Conservation (phyloP, 2,888 invertebrate species). For the Trichogramma evanescens region DNA sequence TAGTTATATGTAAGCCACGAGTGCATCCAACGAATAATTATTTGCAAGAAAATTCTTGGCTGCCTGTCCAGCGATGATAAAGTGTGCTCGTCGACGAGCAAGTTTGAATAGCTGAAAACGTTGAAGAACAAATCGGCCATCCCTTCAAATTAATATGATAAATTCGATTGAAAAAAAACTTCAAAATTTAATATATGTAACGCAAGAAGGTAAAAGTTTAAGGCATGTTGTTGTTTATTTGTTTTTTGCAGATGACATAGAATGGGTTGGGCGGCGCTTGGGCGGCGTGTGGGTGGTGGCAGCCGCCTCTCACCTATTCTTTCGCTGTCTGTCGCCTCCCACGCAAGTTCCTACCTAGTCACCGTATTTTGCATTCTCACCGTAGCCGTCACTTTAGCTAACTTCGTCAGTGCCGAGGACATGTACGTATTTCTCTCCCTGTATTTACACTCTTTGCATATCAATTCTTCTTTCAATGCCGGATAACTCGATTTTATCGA, state of each 20-base stretch:
- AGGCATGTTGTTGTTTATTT: constrained; percentile 20
- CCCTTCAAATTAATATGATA: background rate
- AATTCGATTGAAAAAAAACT: background rate
- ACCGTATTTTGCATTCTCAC: constrained; percentile 41
- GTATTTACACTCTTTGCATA: background rate
- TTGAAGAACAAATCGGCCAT: background rate
- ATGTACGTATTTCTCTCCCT: constrained; percentile 38
- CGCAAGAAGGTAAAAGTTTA: background rate
- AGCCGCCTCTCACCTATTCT: constrained; percentile 45
- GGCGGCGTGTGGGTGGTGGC: constrained; percentile 55
- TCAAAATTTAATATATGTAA: background rate
- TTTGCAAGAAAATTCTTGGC: too few species aligned
- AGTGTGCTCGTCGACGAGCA: too few species aligned
- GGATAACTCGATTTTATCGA: too few species aligned
- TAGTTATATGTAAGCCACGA: too few species aligned
- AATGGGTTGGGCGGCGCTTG: constrained; percentile 84
- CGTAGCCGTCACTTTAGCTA: constrained; percentile 42
- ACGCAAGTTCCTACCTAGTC: constrained; percentile 42
- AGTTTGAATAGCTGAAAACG: too few species aligned
- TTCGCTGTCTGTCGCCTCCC: constrained; percentile 47
- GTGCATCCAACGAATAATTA: too few species aligned
- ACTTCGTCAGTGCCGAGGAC: constrained; percentile 43
- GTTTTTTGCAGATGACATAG: constrained; percentile 75
- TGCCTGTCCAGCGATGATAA: too few species aligned
- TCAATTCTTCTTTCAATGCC: too few species aligned